Evolutionary conservation across 2,888 invertebrate genomes (phyloP).

Genomic region (Podabrus alpinus): DNA sequence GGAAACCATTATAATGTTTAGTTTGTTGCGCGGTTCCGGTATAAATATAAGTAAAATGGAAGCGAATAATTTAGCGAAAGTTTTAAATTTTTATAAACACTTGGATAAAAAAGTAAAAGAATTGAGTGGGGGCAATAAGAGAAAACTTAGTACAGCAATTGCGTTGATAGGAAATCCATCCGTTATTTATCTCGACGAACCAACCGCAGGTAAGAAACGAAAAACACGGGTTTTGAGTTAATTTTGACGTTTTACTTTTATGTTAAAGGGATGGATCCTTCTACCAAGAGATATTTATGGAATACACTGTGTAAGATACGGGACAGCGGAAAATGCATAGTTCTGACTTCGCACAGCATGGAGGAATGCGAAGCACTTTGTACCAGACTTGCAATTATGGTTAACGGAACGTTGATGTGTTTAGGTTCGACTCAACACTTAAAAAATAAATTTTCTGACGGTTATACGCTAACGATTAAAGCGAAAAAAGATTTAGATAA

Average conservation of each 20-base stretch:
- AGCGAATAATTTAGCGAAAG: slow-evolving; percentile 50
- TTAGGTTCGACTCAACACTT: slow-evolving; percentile 81
- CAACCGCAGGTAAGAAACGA: not conserved
- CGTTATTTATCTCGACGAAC: slow-evolving; percentile 44
- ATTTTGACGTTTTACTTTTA: not conserved
- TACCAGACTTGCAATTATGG: slow-evolving; percentile 74
- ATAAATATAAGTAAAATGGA: slow-evolving; percentile 43
- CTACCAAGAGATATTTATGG: slow-evolving; percentile 81
- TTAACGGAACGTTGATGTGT: slow-evolving; percentile 81
- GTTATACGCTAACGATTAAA: slow-evolving; percentile 55
- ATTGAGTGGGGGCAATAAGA: slow-evolving; percentile 61
- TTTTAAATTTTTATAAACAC: slow-evolving; percentile 55
- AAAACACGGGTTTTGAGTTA: not conserved
- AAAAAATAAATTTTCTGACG: slow-evolving; percentile 76
- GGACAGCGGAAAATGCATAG: slow-evolving; percentile 72
- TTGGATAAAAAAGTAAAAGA: slow-evolving; percentile 55
- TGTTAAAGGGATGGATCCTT: slow-evolving; percentile 73
- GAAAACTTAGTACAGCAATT: slow-evolving; percentile 61
- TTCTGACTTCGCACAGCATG: not conserved
- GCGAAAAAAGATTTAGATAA: slow-evolving; percentile 45
- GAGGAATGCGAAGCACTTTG: slow-evolving; percentile 1
- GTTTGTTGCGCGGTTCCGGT: slow-evolving; percentile 57
- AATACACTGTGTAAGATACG: slow-evolving; percentile 71
- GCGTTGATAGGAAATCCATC: slow-evolving; percentile 60
- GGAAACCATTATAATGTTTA: slow-evolving; percentile 60